phyloP scores from a whole-genome alignment of 2,797 vertebrate species.

The Alfaro cultratus region DNA sequence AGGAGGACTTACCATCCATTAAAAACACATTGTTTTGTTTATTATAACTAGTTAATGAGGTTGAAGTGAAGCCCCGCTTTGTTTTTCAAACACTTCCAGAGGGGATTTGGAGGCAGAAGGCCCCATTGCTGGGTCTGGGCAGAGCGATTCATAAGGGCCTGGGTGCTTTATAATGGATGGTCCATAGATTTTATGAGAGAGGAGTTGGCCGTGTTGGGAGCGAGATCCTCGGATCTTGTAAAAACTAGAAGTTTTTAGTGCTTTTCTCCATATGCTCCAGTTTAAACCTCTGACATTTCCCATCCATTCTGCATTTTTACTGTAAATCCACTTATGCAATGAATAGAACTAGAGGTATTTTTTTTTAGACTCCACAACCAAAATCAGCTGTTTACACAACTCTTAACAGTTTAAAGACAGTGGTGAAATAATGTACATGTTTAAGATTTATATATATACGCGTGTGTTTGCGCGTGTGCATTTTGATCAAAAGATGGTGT shows the following conservation, averaged over 20 bases:
- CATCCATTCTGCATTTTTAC: conserved; percentile 24
- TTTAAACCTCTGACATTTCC: conserved; percentile 29
- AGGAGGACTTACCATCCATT: conserved; percentile 64
- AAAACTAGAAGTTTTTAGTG: conserved; percentile 67
- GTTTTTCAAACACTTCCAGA: conserved; percentile 75
- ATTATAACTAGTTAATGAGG: conserved; percentile 81
- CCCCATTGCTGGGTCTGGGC: conserved; percentile 48
- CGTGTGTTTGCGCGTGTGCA: no score
- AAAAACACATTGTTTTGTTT: conserved; percentile 81
- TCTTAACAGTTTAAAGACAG: conserved; percentile 18
- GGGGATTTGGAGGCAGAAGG: conserved; percentile 64
- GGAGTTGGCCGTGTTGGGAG: conserved; percentile 69
- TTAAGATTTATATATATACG: not conserved
- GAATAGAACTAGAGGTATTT: conserved; percentile 20
- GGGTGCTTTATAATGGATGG: conserved; percentile 72
- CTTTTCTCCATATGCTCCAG: conserved; percentile 66
- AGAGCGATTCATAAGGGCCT: conserved; percentile 58
- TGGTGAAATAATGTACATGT: conserved; percentile 8
- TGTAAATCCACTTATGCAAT: conserved; percentile 17
- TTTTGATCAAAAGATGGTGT: no score
- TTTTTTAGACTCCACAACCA: conserved; percentile 30
- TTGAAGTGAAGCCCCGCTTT: conserved; percentile 72
- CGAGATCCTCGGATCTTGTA: conserved; percentile 70
- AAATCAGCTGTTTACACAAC: conserved; percentile 20
- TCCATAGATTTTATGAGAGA: conserved; percentile 75